Evolutionary conservation across 2,113 vertebrate genomes (phyloP), one percentile per base, ranked within the genome.

Genomic region (Ceratotherium simum): DNA sequence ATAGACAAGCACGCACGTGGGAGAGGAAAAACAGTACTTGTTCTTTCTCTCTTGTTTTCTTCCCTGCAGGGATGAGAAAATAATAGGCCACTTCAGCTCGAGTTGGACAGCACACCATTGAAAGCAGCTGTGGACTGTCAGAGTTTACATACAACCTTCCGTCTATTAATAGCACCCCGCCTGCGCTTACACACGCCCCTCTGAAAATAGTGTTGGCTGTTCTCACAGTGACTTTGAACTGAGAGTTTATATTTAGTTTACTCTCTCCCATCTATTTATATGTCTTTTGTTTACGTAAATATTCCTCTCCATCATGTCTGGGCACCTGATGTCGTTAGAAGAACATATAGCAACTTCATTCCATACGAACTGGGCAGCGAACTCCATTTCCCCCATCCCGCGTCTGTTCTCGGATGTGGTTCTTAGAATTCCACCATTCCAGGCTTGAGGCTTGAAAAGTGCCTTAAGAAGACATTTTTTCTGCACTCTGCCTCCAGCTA

Each of bases 221-320:
- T 96, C 96, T 90, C 96, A 95, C 64, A 67, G 92, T 27, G 95
- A 91, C 97, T 98, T 98, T 98, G 98, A 98, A 96, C 92, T 69
- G 56, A 31, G 69, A 78, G 48, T 86, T 95, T 97, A 97, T 96
- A 97, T 98, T 96, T 98, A 96, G 95, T 81, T 98, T 98, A 97
- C 96, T 95, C 87, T 81, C 90, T 94, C 80, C n/a, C 39, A 21
- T 84, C 97, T 97, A 97, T 98, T 98, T 98, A 92, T 98, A 90
- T 69, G 69, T 73, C 95, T 79, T 94, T 96, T 98, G 95, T 98
- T 98, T 97, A 98, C 90, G 91, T 92, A 97, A 98, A 97, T 90
- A 96, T 81, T 80, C 90, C 75, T 84, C 95, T 85, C 75, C 29
- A 75, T 70, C 83, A 27, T 17, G 75, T 98, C 96, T 96, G 94